These are phyloP conservation scores for Xylota segnis DNA, from an alignment of 2,888 invertebrate genomes.

Conservation along the genomic window DNA sequence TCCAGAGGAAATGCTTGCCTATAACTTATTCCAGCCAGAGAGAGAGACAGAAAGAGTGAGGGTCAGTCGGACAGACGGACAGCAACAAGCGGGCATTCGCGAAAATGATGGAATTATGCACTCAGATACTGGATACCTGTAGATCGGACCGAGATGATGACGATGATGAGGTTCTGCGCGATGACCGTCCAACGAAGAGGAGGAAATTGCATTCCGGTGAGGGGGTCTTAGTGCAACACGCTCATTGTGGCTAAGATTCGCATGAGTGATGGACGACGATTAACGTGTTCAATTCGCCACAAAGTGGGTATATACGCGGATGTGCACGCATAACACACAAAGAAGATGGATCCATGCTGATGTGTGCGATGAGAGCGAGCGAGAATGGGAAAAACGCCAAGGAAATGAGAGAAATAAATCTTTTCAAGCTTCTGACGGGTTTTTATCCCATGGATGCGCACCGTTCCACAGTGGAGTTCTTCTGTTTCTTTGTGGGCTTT, in stretches of 20 bases:
- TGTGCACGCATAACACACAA: conserved; percentile 54
- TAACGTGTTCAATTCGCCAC: conserved; percentile 75
- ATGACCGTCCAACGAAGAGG: conserved; percentile 18
- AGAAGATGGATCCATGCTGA: conserved; percentile 46
- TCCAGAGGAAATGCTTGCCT: conserved; percentile 66
- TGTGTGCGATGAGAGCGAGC: not conserved
- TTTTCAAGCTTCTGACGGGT: conserved; percentile 67
- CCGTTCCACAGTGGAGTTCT: not conserved
- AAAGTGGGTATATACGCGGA: conserved; percentile 56
- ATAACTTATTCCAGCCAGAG: conserved; percentile 60
- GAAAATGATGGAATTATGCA: conserved; percentile 76
- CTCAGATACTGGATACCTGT: conserved; percentile 75
- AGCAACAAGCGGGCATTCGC: conserved; percentile 65
- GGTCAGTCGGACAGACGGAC: conserved; percentile 56
- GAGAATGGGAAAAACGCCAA: conserved; percentile 61
- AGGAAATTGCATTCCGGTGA: conserved; percentile 52
- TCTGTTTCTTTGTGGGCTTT: conserved; percentile 41
- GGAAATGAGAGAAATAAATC: conserved; percentile 78
- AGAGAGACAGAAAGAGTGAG: conserved; percentile 26
- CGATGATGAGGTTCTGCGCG: conserved; percentile 27
- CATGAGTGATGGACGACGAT: conserved; percentile 74
- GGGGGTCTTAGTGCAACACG: conserved; percentile 53
- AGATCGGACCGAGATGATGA: conserved; percentile 63
- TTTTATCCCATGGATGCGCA: conserved; percentile 43
- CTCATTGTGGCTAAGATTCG: conserved; percentile 67